phyloP scores from a whole-genome alignment of 23 tunicate species.

The Diplosoma virens region DNA sequence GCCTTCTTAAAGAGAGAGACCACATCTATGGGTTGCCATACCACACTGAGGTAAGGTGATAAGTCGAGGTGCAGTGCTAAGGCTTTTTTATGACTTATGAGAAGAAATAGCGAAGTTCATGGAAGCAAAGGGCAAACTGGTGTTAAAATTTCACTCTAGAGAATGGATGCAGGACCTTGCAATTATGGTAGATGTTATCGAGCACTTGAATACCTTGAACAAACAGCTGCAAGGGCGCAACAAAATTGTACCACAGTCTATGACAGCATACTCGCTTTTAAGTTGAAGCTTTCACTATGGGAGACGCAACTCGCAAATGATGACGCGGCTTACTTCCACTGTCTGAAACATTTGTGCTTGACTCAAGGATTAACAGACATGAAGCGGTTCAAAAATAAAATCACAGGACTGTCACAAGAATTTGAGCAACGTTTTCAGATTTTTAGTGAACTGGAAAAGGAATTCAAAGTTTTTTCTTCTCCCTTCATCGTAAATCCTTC shows the following conservation, averaged over 20 bases:
- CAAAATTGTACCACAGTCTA: not conserved
- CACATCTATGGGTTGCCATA: not conserved
- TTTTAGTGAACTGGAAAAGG: too few relatives aligned
- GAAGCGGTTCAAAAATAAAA: too few relatives aligned
- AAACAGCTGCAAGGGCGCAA: not conserved
- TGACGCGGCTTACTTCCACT: not conserved
- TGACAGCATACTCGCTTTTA: not conserved
- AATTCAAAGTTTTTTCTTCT: not conserved
- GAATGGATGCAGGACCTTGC: not conserved
- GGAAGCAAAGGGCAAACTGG: not conserved
- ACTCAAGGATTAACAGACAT: not conserved
- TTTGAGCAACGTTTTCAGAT: not conserved
- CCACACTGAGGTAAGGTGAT: not conserved
- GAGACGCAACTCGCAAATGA: not conserved
- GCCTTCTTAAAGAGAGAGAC: not conserved
- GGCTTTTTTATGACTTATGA: not conserved
- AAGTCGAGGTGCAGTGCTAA: not conserved
- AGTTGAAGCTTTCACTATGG: not conserved
- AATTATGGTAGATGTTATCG: too few relatives aligned
- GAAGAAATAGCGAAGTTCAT: not conserved
- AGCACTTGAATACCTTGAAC: not conserved
- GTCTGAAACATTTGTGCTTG: not conserved
- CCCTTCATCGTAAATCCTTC: not conserved
- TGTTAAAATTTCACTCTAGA: not conserved
- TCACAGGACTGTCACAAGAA: not conserved